These are phyloP conservation scores for Oligia fasciuncula DNA, from an alignment of 2,888 invertebrate genomes.

Conservation along the genomic window DNA sequence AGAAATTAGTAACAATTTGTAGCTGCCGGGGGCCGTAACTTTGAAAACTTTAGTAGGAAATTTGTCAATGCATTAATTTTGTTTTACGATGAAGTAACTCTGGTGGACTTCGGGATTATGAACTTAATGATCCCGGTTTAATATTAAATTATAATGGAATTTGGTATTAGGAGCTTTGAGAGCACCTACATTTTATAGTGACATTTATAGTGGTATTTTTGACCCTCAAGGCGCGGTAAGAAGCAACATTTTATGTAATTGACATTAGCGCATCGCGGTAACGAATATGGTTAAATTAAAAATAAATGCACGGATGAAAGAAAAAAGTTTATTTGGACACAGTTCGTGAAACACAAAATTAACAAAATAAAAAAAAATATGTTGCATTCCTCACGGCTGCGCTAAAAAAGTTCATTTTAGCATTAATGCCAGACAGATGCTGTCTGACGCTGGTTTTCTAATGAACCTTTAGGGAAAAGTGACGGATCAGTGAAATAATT, in stretches of 20 bases:
- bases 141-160: slow-evolving; percentile 60
- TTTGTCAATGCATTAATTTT: slow-evolving; percentile 72
- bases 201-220: neutral
- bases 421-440: no score
- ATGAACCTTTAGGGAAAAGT: no score
- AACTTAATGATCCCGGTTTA: slow-evolving; percentile 59
- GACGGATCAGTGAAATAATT: neutral
- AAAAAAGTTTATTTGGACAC: no score
- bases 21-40: slow-evolving; percentile 74
- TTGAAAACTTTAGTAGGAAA: slow-evolving; percentile 71
- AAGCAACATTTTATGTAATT: neutral
- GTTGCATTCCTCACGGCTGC: no score
- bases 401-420: no score
- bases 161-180: slow-evolving; percentile 11
- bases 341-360: no score
- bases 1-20: slow-evolving; percentile 78
- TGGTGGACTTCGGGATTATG: slow-evolving; percentile 63
- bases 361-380: no score
- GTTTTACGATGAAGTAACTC: slow-evolving; percentile 69
- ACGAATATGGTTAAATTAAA: neutral
- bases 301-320: neutral
- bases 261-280: neutral
- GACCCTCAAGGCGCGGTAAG: neutral
- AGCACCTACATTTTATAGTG: slow-evolving; percentile 10
- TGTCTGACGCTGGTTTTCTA: no score